Evolutionary conservation across 2,113 vertebrate genomes (phyloP).

Genomic region (Egretta garzetta): DNA sequence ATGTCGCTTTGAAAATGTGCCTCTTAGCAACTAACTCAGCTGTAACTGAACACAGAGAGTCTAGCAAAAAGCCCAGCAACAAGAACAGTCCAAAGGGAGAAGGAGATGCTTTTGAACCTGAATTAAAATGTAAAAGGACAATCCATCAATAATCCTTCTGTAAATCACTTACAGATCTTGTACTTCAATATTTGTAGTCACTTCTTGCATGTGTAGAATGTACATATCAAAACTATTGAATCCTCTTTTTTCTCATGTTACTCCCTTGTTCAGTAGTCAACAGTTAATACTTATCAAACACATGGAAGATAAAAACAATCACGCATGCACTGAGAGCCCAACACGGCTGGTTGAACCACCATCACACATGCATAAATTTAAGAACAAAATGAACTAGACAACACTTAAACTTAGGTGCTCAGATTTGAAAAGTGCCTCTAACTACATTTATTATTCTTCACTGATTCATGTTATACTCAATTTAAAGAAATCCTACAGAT

Average conservation of each 20-base stretch:
- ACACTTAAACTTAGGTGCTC: neutral
- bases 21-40: neutral
- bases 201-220: neutral
- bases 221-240: neutral
- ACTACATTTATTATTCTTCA: neutral
- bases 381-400: neutral
- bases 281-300: neutral
- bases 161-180: neutral
- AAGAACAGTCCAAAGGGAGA: neutral
- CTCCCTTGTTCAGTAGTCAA: neutral
- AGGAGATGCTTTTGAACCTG: neutral
- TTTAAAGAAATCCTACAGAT: neutral
- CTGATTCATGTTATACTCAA: neutral
- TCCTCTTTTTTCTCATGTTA: neutral
- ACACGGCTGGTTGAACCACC: neutral
- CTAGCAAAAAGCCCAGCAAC: neutral
- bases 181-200: neutral
- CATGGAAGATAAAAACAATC: neutral
- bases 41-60: neutral
- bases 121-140: neutral
- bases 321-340: rapidly evolving
- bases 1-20: neutral
- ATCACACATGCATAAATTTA: neutral
- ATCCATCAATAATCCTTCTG: neutral
- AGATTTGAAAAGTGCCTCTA: neutral